These are phyloP conservation scores for Phylloscopus collybita DNA, from an alignment of 2,797 vertebrate genomes.

Conservation along the genomic window DNA sequence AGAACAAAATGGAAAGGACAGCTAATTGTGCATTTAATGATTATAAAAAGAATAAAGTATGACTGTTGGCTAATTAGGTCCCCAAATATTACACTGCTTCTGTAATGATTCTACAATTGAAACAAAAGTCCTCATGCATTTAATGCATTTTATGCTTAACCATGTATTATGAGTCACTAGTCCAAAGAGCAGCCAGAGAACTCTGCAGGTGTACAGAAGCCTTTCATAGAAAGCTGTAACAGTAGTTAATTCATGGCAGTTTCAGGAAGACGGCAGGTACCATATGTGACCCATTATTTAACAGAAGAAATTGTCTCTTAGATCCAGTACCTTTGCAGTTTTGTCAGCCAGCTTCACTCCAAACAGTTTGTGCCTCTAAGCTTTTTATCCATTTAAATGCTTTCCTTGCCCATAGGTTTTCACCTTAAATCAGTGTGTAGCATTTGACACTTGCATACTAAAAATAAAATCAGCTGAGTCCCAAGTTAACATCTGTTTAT, in stretches of 20 bases:
- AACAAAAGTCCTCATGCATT: neutral
- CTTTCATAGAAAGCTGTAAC: neutral
- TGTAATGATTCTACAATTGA: neutral
- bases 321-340: neutral
- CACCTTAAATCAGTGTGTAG: neutral
- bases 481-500: slow-evolving; percentile 66
- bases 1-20: neutral
- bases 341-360: neutral
- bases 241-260: neutral
- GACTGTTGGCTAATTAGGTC: neutral
- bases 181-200: neutral
- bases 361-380: neutral
- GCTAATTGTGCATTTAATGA: neutral
- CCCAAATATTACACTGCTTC: neutral
- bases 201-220: neutral
- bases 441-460: slow-evolving; percentile 47
- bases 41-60: neutral
- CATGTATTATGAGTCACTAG: neutral
- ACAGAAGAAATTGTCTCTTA: neutral
- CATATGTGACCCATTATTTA: neutral
- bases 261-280: neutral
- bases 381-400: neutral
- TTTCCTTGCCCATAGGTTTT: neutral
- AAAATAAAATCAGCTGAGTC: slow-evolving; percentile 29
- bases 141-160: neutral